Percentiles rank a stretch among this genome's conserved stretches.
phyloP scores from a whole-genome alignment of 2,113 vertebrate genomes.

The Chelonoidis abingdonii region DNA sequence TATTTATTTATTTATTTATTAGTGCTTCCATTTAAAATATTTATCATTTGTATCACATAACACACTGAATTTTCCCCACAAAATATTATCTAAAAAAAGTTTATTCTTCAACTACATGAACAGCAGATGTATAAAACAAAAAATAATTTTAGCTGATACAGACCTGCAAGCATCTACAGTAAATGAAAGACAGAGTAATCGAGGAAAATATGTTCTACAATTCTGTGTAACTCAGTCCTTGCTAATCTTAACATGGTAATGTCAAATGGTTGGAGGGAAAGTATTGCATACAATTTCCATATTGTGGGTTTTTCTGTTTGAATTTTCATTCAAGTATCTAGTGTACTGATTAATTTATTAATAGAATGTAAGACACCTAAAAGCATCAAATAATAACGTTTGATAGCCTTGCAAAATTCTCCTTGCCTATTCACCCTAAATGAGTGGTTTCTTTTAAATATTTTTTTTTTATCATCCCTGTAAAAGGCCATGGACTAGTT shows the following conservation, averaged over 20 bases:
- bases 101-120: slow-evolving; percentile 46
- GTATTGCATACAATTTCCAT: background rate
- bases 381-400: background rate
- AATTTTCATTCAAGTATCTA: background rate
- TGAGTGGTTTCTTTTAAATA: background rate
- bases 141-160: slow-evolving; percentile 30
- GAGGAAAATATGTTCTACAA: background rate
- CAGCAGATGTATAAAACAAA: slow-evolving; percentile 54
- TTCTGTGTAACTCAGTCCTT: background rate
- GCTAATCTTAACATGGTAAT: background rate
- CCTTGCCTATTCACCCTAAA: background rate
- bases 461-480: background rate
- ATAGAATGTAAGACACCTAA: background rate
- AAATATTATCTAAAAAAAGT: slow-evolving; percentile 59
- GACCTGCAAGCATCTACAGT: background rate
- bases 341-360: background rate
- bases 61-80: background rate
- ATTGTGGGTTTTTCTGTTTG: background rate
- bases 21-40: slow-evolving; percentile 64
- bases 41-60: slow-evolving; percentile 49
- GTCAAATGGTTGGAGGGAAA: background rate
- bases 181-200: background rate
- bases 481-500: background rate
- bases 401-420: background rate
- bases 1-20: slow-evolving; percentile 54